phyloP scores from a whole-genome alignment of 2,888 invertebrate species.

The Drosophila affinis region DNA sequence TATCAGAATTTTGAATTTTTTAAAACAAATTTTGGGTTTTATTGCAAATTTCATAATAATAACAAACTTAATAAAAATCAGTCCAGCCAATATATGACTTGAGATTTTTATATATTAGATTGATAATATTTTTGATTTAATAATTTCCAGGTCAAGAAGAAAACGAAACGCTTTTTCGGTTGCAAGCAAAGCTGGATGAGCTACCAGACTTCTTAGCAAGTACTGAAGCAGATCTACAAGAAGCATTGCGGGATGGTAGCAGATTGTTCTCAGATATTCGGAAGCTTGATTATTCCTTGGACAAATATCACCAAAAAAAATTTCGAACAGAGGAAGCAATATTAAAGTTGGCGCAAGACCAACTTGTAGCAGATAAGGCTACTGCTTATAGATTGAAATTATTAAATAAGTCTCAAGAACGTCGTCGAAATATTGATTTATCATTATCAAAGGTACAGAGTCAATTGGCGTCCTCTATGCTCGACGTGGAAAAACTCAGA shows the following conservation, averaged over 20 bases:
- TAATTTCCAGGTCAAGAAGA: conserved; percentile 85
- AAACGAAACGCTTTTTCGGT: conserved; percentile 84
- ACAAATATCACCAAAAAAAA: conserved; percentile 85
- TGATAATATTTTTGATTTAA: background rate
- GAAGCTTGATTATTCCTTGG: conserved; percentile 82
- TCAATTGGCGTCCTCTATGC: conserved; percentile 85
- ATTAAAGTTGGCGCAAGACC: conserved; percentile 87
- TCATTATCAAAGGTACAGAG: conserved; percentile 84
- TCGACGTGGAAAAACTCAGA: conserved; percentile 83
- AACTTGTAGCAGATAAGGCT: conserved; percentile 88
- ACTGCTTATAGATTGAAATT: conserved; percentile 85
- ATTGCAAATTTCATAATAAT: too few relatives aligned
- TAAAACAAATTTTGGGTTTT: too few relatives aligned
- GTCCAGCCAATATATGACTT: too few relatives aligned
- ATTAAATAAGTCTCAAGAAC: conserved; percentile 84
- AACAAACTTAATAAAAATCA: too few relatives aligned
- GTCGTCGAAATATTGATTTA: conserved; percentile 83
- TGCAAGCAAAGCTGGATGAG: conserved; percentile 86
- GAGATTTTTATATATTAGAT: too few relatives aligned
- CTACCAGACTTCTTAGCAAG: conserved; percentile 86
- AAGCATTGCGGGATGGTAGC: conserved; percentile 84
- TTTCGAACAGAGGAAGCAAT: conserved; percentile 87
- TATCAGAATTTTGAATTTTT: too few relatives aligned
- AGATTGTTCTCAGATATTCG: conserved; percentile 81
- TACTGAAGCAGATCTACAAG: conserved; percentile 86